A percentile compares a stretch with the other conserved stretches of the same genome.
Conservation (phyloP, 1,140 invertebrate genomes). For the Holcopasites calliopsidis region DNA sequence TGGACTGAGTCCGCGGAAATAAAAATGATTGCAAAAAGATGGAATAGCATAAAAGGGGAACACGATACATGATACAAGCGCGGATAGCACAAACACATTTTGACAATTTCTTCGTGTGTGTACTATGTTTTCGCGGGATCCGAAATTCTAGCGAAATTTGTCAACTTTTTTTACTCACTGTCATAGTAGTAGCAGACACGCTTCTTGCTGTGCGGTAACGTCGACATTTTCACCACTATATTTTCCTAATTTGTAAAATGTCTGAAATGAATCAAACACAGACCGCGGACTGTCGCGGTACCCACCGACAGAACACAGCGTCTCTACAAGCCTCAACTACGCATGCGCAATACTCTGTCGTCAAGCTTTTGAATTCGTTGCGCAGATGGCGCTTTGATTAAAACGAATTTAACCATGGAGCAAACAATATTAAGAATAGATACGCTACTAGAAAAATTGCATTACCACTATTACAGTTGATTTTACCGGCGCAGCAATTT, state of each 20-base stretch:
- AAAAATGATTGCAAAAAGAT: neutral
- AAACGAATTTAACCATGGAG: slow-evolving; percentile 7
- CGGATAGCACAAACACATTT: slow-evolving; percentile 64
- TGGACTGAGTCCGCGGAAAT: neutral
- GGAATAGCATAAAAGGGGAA: slow-evolving; percentile 6
- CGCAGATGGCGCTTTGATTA: neutral
- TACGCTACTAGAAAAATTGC: neutral
- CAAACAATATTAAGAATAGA: neutral
- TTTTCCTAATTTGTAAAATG: slow-evolving; percentile 57
- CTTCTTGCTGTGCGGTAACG: slow-evolving; percentile 92
- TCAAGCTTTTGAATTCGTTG: neutral
- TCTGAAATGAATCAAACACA: slow-evolving; percentile 63
- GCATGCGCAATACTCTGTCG: slow-evolving; percentile 39
- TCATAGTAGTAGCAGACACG: slow-evolving; percentile 99
- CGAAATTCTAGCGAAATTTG: slow-evolving; percentile 23
- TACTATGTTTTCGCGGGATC: slow-evolving; percentile 57
- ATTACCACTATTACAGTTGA: neutral
- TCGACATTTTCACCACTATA: slow-evolving; percentile 80
- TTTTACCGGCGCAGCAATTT: accelerated
- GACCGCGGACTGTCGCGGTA: slow-evolving; percentile 66
- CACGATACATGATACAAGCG: slow-evolving; percentile 34
- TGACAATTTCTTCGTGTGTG: slow-evolving; percentile 56
- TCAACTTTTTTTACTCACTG: slow-evolving; percentile 87
- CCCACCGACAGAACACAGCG: slow-evolving; percentile 62
- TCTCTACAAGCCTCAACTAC: slow-evolving; percentile 54